phyloP scores from a whole-genome alignment of 2,797 vertebrate species.

The Acipenser ruthenus region DNA sequence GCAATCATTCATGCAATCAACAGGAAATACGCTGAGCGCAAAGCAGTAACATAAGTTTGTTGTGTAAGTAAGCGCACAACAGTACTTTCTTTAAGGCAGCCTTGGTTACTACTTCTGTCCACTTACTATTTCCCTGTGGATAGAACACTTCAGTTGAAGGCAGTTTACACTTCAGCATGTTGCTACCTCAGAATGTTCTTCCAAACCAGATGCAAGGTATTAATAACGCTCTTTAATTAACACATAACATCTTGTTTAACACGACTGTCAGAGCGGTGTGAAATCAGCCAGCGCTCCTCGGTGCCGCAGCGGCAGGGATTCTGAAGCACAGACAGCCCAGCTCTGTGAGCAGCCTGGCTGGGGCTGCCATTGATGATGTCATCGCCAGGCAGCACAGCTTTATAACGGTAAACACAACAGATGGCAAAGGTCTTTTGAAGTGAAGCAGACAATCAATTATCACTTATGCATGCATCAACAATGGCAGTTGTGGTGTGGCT shows the following conservation, averaged over 20 bases:
- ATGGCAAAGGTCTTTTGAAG: slow-evolving; percentile 8
- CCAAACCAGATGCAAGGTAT: slow-evolving; percentile 15
- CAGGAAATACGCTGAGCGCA: too few relatives aligned
- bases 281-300: slow-evolving; percentile 22
- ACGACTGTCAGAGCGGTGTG: slow-evolving; percentile 30
- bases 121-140: too few relatives aligned
- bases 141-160: too few relatives aligned
- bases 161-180: too few relatives aligned
- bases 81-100: too few relatives aligned
- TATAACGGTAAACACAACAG: neutral
- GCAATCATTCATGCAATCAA: too few relatives aligned
- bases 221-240: slow-evolving; percentile 49
- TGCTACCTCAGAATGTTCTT: slow-evolving; percentile 24
- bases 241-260: slow-evolving; percentile 36
- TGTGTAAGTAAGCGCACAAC: too few relatives aligned
- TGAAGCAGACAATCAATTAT: slow-evolving; percentile 16
- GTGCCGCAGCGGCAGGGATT: neutral
- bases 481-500: neutral
- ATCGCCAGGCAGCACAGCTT: neutral
- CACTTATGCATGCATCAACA: neutral
- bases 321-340: too few relatives aligned
- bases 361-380: neutral
- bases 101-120: too few relatives aligned
- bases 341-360: neutral
- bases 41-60: too few relatives aligned